Conservation (phyloP, 2,797 vertebrate genomes). For the Psittacula derbiana region DNA sequence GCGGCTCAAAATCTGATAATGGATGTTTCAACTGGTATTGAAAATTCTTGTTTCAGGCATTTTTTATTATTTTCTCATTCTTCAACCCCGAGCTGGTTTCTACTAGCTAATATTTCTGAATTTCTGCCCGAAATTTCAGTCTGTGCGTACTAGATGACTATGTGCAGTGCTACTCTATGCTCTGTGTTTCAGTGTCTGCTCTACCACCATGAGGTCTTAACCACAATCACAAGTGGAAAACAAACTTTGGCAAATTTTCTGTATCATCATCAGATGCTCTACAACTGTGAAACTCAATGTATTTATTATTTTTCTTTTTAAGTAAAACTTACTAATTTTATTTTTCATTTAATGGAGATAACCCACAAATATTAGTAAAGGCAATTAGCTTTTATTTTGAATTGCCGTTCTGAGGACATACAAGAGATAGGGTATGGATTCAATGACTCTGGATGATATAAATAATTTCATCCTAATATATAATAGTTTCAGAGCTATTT, state of each 20-base stretch:
- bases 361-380: not conserved
- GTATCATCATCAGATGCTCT: not conserved
- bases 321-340: not conserved
- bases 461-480: not conserved
- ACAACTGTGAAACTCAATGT: not conserved
- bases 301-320: not conserved
- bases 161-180: not conserved
- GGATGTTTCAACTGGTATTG: not conserved
- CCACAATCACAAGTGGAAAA: not conserved
- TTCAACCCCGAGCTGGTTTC: not conserved
- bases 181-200: not conserved
- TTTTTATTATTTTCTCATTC: not conserved
- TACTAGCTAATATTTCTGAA: not conserved
- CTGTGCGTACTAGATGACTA: not conserved
- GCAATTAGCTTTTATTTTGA: not conserved
- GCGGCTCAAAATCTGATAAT: not conserved
- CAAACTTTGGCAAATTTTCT: not conserved
- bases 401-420: not conserved
- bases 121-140: not conserved
- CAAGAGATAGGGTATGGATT: not conserved
- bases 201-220: not conserved
- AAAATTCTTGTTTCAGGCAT: not conserved
- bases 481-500: not conserved
- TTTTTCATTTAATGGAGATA: not conserved
- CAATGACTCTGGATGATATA: not conserved